Percentiles rank a stretch among this genome's conserved stretches.
These are phyloP conservation scores for Eriocheir sinensis DNA, from an alignment of 1,140 invertebrate species.

Conservation along the genomic window DNA sequence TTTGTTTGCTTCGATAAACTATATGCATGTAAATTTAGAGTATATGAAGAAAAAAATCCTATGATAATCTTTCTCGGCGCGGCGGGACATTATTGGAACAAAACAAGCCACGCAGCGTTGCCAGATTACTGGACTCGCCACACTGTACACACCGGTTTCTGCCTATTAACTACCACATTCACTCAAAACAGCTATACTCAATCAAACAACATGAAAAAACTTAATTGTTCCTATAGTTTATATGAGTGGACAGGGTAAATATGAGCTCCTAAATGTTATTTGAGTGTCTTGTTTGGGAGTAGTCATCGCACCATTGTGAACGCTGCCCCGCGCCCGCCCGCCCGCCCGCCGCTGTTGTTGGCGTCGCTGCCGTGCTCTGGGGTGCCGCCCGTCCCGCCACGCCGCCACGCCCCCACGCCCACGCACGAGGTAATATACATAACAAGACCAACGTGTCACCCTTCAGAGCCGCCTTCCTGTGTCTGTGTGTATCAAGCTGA, in stretches of 20 bases:
- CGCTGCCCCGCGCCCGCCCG: background rate
- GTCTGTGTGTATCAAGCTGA: background rate
- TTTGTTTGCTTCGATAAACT: background rate
- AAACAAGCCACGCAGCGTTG: conserved; percentile 36
- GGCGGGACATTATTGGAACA: conserved; percentile 39
- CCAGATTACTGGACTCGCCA: conserved; percentile 29
- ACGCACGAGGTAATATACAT: background rate
- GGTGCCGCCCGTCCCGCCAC: background rate
- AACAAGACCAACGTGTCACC: background rate
- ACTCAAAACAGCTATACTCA: background rate
- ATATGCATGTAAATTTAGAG: background rate
- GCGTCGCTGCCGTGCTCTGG: background rate
- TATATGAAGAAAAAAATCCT: background rate
- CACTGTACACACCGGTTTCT: background rate
- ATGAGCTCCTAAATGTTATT: background rate
- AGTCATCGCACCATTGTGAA: no score
- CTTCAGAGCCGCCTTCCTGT: background rate
- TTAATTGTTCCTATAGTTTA: background rate
- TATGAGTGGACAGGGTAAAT: background rate
- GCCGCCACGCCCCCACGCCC: background rate
- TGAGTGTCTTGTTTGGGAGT: background rate
- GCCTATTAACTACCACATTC: background rate
- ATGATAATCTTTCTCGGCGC: background rate
- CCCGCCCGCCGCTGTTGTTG: background rate
- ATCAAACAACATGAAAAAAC: background rate